Base-by-base conservation (phyloP, 2,113 vertebrate genomes). In the Rana temporaria region DNA sequence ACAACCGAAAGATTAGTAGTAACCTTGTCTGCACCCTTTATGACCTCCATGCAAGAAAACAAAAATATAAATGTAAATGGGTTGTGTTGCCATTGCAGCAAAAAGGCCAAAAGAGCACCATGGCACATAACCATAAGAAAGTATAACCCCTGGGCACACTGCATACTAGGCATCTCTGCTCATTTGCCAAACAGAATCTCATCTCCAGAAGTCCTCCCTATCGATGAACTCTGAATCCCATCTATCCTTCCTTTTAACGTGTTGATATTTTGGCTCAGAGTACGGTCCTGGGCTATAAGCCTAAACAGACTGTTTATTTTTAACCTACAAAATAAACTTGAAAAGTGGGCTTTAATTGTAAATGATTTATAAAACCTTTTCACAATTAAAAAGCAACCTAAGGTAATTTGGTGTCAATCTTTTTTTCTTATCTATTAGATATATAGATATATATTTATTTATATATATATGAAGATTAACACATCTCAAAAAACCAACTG, bases 201-300 rank as follows among this genome's bases (percentile, higher is more conserved):
- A 52, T 66, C 59, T 72, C 15, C 53, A 22, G 16, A 81, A 62
- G 7, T n/a, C 24, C 42, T 71, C 42, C 57, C 34, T 19, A 78
- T 30, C 20, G 30, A 68, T n/a, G 16, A 82, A 56, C 32, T 71
- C 60, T 18, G 48, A 24, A 38, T 57, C 18, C 56, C 32, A 6
- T 4, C 20, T 20, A 63, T 20, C 24, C 14, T 63, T 24, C 7
- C 6, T 38, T 66, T 84, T 79, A 90, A 62, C 60, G 56, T 11
- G 17, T 72, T 73, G 56, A 16, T 57, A 14, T 30, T 84, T 68
- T 87, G 84, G 63, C 85, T 89, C 88, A 91, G 89, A 89, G 89
- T 82, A 89, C 89, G 90, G 88, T 71, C 82, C 83, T 87, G 89
- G 88, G 83, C 65, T 88, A 84, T 88, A 89, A 88, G 75, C 85